Evolutionary conservation across 2,113 vertebrate genomes (phyloP).

Genomic region (Scatophagus argus): DNA sequence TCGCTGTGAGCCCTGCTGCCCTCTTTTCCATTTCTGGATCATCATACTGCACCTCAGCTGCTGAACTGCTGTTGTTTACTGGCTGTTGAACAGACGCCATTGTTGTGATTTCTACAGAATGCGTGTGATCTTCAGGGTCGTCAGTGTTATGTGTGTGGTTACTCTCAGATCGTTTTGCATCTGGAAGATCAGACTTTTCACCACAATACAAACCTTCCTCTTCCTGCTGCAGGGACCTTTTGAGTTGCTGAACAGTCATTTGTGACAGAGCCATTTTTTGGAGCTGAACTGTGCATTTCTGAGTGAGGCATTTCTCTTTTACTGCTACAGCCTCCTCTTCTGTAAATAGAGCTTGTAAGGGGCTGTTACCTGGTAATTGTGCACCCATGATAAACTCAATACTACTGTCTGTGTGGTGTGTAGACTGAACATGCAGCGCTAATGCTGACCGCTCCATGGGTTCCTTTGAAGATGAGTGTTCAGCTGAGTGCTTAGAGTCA

Average conservation of each 20-base stretch:
- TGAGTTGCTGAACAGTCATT: background rate
- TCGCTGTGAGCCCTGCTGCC: background rate
- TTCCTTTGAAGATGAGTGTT: background rate
- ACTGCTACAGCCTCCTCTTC: background rate
- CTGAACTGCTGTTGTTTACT: background rate
- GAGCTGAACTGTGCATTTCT: constrained; percentile 18
- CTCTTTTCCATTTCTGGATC: background rate
- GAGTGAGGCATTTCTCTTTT: background rate
- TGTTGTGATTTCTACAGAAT: background rate
- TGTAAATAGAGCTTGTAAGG: background rate
- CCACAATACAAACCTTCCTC: background rate
- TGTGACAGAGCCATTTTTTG: background rate
- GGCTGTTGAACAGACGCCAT: background rate
- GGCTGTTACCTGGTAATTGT: background rate
- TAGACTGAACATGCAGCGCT: background rate
- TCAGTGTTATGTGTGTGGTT: background rate
- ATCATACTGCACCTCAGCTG: background rate
- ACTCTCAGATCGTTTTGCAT: background rate
- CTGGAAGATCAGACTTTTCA: background rate
- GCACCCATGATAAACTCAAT: constrained; percentile 4
- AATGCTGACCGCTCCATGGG: constrained; percentile 6
- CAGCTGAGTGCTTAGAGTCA: background rate
- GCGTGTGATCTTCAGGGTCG: background rate
- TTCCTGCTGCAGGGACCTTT: background rate
- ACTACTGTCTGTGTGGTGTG: constrained; percentile 7